Conservation (phyloP, 2,113 vertebrate genomes). For the Entomyzon cyanotis region DNA sequence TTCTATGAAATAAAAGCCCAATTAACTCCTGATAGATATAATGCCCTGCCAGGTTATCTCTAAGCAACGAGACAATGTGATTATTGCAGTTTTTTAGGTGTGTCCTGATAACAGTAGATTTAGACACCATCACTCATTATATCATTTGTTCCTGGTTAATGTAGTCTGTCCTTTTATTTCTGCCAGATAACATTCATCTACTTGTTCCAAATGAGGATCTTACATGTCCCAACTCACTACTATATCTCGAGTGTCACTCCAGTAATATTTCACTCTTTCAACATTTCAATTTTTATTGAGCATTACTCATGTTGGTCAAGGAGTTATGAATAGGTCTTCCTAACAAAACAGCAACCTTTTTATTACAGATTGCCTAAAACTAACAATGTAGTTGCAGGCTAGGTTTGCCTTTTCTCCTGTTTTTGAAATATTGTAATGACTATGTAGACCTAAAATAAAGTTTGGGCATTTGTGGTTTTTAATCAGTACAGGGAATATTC, state of each 20-base stretch:
- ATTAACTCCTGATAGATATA: not conserved
- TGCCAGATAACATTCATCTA: not conserved
- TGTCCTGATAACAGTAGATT: not conserved
- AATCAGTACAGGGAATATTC: not conserved
- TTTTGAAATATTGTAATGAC: not conserved
- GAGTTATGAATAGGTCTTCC: not conserved
- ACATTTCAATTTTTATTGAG: not conserved
- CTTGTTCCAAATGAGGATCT: not conserved
- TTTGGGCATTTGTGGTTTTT: not conserved
- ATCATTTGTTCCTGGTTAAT: not conserved
- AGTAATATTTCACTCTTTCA: not conserved
- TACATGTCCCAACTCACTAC: not conserved
- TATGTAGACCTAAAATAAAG: not conserved
- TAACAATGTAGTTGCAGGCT: not conserved
- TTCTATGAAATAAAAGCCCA: not conserved
- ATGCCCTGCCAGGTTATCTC: not conserved
- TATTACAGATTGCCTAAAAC: not conserved
- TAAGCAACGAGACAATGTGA: not conserved
- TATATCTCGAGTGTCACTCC: not conserved
- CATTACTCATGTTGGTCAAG: not conserved
- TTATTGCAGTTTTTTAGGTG: not conserved
- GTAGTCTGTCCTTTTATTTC: not conserved
- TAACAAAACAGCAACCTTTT: not conserved
- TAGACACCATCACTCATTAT: not conserved
- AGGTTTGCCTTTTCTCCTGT: not conserved